Base-by-base conservation (phyloP, 1,140 invertebrate genomes). In the Maconellicoccus hirsutus region DNA sequence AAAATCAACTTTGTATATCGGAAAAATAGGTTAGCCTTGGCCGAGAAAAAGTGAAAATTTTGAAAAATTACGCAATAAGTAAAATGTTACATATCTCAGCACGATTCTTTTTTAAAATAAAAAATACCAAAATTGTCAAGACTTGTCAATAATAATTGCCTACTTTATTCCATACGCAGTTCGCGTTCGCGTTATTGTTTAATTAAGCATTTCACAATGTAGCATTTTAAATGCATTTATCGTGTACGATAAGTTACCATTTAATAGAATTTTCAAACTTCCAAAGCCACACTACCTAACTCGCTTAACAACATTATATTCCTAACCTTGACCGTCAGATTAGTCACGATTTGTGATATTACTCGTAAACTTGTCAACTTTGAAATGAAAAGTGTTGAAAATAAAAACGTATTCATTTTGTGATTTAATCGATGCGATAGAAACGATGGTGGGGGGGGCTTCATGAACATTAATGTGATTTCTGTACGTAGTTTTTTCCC, bases 281-380 rank as follows among this genome's bases (percentile, higher is more conserved):
- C 42, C 6, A 52, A 52, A 16, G 42, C 42, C 2, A 52, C 12
- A n/a, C 12, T 4, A 52, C 2, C 10, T 52, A 52, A 52, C 42
- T 52, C 42, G n/a, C 42, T 16, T 52, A 52, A 52, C 42, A 16
- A 52, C 42, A 52, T 52, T 52, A 16, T 52, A 52, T 52, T 16
- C 2, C 6, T 19, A 19, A 52, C 42, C 42, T 52, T 52, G 42
- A 52, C 42, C 42, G n/a, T 52, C 42, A 52, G 42, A 52, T 52
- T 52, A 52, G 42, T 52, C 42, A 52, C 42, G 42, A 52, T 52
- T 52, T 52, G 42, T 52, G 16, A 16, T 52, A 16, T 52, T 52
- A 52, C 42, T 52, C n/a, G n/a, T 52, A 52, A 52, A 52, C 42
- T 52, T 52, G 42, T 52, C 42, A 52, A 52, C 42, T 52, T 52